Conservation (phyloP, 1,140 invertebrate species). For the Ceratosolen fusciceps region DNA sequence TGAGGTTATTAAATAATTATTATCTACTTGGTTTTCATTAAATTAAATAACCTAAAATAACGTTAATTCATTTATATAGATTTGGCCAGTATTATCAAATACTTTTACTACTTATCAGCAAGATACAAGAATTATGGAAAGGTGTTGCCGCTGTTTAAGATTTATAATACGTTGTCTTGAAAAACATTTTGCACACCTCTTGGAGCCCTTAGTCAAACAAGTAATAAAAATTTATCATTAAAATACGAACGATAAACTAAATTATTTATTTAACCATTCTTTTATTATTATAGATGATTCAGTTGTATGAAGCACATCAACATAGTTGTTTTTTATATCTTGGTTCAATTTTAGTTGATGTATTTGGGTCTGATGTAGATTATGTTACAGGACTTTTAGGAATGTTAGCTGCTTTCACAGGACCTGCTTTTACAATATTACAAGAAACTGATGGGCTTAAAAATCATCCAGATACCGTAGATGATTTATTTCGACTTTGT, state of each 20-base stretch:
- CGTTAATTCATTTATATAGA: slow-evolving; percentile 60
- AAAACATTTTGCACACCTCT: slow-evolving; percentile 81
- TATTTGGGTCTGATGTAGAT: slow-evolving; percentile 82
- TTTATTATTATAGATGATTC: slow-evolving; percentile 78
- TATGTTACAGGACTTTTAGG: slow-evolving; percentile 83
- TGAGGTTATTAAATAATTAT: slow-evolving; percentile 73
- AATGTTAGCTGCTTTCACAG: slow-evolving; percentile 91
- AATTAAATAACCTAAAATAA: slow-evolving; percentile 13
- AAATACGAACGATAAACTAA: too few species aligned
- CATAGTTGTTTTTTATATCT: slow-evolving; percentile 97
- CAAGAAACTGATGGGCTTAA: slow-evolving; percentile 83
- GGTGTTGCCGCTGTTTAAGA: slow-evolving; percentile 89
- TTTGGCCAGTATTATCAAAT: slow-evolving; percentile 88
- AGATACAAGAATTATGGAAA: slow-evolving; percentile 92
- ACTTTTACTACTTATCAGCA: slow-evolving; percentile 83
- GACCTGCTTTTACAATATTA: slow-evolving; percentile 86
- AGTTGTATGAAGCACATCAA: slow-evolving; percentile 84
- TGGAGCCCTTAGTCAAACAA: slow-evolving; percentile 86
- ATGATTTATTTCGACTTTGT: slow-evolving; percentile 95
- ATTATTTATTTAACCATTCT: slow-evolving; percentile 5
- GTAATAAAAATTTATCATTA: slow-evolving; percentile 63
- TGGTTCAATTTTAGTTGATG: slow-evolving; percentile 95
- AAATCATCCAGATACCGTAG: slow-evolving; percentile 97
- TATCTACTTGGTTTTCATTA: neutral
- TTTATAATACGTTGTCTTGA: slow-evolving; percentile 91